Conservation (phyloP, 2,888 invertebrate genomes). For the Venusia cambrica region DNA sequence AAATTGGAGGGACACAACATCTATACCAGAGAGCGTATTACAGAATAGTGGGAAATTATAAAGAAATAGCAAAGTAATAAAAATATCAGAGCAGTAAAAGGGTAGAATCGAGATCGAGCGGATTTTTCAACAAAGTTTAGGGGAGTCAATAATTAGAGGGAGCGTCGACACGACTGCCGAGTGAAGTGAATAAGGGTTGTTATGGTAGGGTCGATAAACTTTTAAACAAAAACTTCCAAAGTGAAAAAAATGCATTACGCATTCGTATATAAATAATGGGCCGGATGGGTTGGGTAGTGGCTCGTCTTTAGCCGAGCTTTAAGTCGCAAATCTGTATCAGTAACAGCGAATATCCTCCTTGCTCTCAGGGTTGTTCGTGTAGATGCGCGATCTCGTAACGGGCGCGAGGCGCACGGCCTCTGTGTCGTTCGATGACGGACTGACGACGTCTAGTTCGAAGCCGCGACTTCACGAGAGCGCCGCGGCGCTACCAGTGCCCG, state of each 20-base stretch:
- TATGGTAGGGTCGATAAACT: constrained; percentile 76
- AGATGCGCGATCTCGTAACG: constrained; percentile 48
- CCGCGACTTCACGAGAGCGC: constrained; percentile 36
- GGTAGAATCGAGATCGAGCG: constrained; percentile 55
- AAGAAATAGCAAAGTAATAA: constrained; percentile 51
- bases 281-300: constrained; percentile 10
- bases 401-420: constrained; percentile 68
- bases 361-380: constrained; percentile 22
- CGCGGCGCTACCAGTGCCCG: constrained; percentile 67
- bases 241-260: constrained; percentile 13
- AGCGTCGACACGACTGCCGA: constrained; percentile 69
- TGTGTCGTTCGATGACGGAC: constrained; percentile 68
- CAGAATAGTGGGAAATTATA: constrained; percentile 36
- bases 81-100: constrained; percentile 65
- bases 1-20: constrained; percentile 38
- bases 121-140: constrained; percentile 69
- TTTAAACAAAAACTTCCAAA: constrained; percentile 32
- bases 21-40: constrained; percentile 33
- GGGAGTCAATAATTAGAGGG: constrained; percentile 79
- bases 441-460: constrained; percentile 57
- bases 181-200: constrained; percentile 75
- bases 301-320: constrained; percentile 13
- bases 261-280: constrained; percentile 3
- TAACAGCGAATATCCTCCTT: constrained; percentile 18
- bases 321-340: constrained; percentile 20